Evolutionary conservation across 2,888 invertebrate genomes (phyloP).

Genomic region (Eupithecia insigniata): DNA sequence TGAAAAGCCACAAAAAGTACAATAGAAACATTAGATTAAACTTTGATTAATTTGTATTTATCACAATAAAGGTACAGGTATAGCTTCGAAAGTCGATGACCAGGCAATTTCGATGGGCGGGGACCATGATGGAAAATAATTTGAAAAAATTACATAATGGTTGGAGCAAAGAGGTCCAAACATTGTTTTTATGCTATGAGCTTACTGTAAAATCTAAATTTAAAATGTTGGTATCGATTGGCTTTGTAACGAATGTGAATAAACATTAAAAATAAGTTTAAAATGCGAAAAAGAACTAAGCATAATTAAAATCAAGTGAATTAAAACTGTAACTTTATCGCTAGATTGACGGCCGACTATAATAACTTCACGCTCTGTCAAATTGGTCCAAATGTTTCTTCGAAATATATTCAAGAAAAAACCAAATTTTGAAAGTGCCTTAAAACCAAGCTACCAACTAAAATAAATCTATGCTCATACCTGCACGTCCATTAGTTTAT

Average conservation of each 20-base stretch:
- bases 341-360: not conserved
- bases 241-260: constrained; percentile 5
- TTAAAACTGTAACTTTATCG: not conserved
- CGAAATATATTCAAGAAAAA: not conserved
- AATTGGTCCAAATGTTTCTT: not conserved
- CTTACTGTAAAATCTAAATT: not conserved
- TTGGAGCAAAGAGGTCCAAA: constrained; percentile 52
- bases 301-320: no score
- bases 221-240: constrained; percentile 32
- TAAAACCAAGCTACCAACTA: not conserved
- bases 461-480: not conserved
- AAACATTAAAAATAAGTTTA: no score
- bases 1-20: constrained; percentile 53
- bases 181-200: constrained; percentile 37
- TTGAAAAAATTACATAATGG: constrained; percentile 59
- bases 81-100: constrained; percentile 65
- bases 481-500: not conserved
- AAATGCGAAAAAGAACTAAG: no score
- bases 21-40: constrained; percentile 79
- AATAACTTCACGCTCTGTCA: not conserved
- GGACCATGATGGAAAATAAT: constrained; percentile 44
- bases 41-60: constrained; percentile 78
- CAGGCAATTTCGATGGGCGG: constrained; percentile 64
- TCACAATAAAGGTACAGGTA: constrained; percentile 47
- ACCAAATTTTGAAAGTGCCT: not conserved